These are phyloP conservation scores for Neotoma lepida DNA, from an alignment of 2,113 vertebrate genomes.

Conservation along the genomic window DNA sequence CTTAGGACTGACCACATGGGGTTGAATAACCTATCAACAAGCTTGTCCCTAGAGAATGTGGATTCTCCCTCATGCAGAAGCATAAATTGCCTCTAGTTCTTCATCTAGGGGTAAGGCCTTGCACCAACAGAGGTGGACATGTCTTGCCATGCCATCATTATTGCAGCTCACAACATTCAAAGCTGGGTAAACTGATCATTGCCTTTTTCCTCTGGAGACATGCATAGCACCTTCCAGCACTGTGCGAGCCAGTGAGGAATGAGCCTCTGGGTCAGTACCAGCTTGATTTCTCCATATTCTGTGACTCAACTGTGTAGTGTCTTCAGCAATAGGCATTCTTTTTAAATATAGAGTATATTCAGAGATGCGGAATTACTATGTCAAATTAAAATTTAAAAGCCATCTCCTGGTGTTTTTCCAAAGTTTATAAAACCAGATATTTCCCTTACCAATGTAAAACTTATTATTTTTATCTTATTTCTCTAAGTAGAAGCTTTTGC, in stretches of 20 bases:
- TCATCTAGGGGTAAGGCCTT: neutral
- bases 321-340: neutral
- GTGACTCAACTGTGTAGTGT: neutral
- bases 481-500: neutral
- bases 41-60: neutral
- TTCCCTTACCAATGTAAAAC: neutral
- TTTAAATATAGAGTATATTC: neutral
- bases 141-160: neutral
- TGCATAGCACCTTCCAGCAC: neutral
- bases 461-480: neutral
- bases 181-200: neutral
- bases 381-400: slow-evolving; percentile 47
- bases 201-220: neutral
- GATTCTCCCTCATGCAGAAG: neutral
- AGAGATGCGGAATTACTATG: neutral
- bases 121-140: neutral
- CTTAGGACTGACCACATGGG: neutral
- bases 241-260: neutral
- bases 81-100: neutral
- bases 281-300: no score
- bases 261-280: neutral
- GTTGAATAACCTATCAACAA: neutral
- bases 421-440: neutral
- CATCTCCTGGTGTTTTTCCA: neutral
- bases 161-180: neutral